A percentile compares a stretch with the other conserved stretches of the same genome.
Conservation (phyloP, 2,797 vertebrate genomes). For the Gadopsis marmoratus region DNA sequence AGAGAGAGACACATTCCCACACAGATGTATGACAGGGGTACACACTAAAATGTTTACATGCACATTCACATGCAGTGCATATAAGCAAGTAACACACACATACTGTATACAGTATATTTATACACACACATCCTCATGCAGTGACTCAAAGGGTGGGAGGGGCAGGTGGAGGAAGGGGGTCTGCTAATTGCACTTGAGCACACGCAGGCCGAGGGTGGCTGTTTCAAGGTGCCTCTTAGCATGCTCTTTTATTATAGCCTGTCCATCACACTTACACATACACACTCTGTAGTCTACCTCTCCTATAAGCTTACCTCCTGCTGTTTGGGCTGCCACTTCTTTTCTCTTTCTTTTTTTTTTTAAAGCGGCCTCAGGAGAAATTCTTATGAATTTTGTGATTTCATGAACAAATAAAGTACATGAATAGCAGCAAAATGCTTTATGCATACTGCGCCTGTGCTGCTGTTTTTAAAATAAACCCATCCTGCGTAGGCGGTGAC, state of each 20-base stretch:
- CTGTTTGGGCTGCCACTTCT: conserved; percentile 52
- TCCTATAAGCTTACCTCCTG: conserved; percentile 50
- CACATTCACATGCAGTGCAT: background rate
- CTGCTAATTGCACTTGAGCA: conserved; percentile 80
- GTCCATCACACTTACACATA: conserved; percentile 70
- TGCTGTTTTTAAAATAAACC: conserved; percentile 24
- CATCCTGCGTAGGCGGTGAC: background rate
- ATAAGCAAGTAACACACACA: conserved; percentile 14
- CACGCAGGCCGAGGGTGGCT: conserved; percentile 71
- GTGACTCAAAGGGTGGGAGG: conserved; percentile 66
- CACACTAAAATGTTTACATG: conserved; percentile 26
- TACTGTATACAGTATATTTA: conserved; percentile 47
- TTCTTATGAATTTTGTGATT: conserved; percentile 38
- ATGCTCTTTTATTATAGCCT: conserved; percentile 79
- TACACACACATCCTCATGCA: conserved; percentile 31
- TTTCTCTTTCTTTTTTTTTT: conserved; percentile 3
- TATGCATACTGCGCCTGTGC: conserved; percentile 6
- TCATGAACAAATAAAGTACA: conserved; percentile 40
- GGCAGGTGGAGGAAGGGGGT: conserved; percentile 74
- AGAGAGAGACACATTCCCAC: conserved; percentile 34
- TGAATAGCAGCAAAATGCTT: conserved; percentile 14
- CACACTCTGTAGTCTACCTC: conserved; percentile 33
- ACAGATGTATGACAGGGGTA: conserved; percentile 6
- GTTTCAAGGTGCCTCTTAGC: conserved; percentile 80
- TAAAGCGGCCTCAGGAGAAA: conserved; percentile 44